Conservation (phyloP, 1,140 invertebrate species). For the Amphibalanus amphitrite region DNA sequence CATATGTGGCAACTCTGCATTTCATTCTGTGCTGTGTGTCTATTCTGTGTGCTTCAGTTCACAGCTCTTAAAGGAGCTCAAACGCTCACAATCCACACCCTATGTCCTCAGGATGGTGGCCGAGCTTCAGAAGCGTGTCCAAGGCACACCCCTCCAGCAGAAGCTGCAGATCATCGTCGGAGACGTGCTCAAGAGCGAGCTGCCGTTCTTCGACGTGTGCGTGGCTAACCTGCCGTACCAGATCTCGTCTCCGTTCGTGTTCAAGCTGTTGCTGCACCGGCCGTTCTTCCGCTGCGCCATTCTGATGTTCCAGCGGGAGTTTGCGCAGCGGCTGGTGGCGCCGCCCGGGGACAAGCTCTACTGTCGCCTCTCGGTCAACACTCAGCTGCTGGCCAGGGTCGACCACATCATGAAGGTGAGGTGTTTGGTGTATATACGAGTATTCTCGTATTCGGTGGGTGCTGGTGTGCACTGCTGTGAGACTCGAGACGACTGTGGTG, state of each 20-base stretch:
- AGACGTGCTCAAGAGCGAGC: conserved; percentile 82
- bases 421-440: too few relatives aligned
- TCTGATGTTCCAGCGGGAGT: conserved; percentile 98
- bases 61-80: too few relatives aligned
- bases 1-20: too few relatives aligned
- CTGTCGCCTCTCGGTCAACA: conserved; percentile 88
- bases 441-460: too few relatives aligned
- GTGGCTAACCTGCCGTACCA: conserved; percentile 99
- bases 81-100: too few relatives aligned
- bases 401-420: conserved; percentile 92
- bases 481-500: too few relatives aligned
- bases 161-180: conserved; percentile 89
- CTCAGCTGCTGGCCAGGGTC: conserved; percentile 83
- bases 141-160: conserved; percentile 62
- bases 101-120: conserved; percentile 79
- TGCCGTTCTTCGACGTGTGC: conserved; percentile 98
- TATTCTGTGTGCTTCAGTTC: too few relatives aligned
- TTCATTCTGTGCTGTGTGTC: too few relatives aligned
- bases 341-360: conserved; percentile 96
- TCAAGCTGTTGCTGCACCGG: conserved; percentile 85
- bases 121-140: conserved; percentile 93
- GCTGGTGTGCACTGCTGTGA: too few relatives aligned
- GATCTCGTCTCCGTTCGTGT: conserved; percentile 95
- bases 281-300: conserved; percentile 71
- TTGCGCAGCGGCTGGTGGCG: conserved; percentile 90